These are phyloP conservation scores for Champsocephalus gunnari DNA, from an alignment of 2,797 vertebrate species.

Conservation along the genomic window DNA sequence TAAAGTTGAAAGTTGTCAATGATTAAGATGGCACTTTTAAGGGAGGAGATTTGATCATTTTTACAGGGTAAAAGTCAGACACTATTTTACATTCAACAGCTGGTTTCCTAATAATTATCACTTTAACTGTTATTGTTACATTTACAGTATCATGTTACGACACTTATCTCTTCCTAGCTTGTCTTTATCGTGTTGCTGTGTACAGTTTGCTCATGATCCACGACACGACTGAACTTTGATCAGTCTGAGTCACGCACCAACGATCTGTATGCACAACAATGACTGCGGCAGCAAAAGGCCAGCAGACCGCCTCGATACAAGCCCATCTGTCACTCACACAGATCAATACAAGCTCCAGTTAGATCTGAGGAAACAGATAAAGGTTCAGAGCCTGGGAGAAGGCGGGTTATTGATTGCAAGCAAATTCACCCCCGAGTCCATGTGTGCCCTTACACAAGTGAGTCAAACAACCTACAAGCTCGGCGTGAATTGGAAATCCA, in stretches of 20 bases:
- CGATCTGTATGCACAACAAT: conserved; percentile 56
- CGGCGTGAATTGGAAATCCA: conserved; percentile 48
- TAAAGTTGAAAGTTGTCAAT: conserved; percentile 21
- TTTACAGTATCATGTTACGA: background rate
- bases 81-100: background rate
- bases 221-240: conserved; percentile 57
- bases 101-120: background rate
- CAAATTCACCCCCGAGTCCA: conserved; percentile 35
- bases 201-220: conserved; percentile 5
- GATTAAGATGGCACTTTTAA: background rate
- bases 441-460: conserved; percentile 50
- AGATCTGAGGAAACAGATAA: conserved; percentile 71
- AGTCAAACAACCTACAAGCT: conserved; percentile 51
- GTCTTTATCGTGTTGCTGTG: conserved; percentile 22
- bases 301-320: conserved; percentile 9
- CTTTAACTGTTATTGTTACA: background rate
- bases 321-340: conserved; percentile 49
- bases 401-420: conserved; percentile 59
- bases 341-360: conserved; percentile 64
- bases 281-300: conserved; percentile 21
- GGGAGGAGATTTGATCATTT: background rate
- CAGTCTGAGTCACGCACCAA: conserved; percentile 32
- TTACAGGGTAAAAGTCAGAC: background rate
- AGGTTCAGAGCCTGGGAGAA: conserved; percentile 41
- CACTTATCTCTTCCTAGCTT: background rate